phyloP scores from a whole-genome alignment of 2,113 vertebrate genomes.

The Baryphthengus martii region DNA sequence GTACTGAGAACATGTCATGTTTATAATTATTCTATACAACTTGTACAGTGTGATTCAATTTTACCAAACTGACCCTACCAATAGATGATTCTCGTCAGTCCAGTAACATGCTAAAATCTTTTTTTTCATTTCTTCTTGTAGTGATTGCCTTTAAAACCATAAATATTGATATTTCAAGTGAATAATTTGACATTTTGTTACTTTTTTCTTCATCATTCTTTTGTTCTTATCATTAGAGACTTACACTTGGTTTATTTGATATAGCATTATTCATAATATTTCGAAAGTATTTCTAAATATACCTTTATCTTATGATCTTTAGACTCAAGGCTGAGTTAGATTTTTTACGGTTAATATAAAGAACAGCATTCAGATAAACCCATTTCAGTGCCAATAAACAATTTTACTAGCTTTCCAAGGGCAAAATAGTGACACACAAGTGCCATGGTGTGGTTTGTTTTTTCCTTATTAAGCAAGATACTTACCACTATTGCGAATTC shows the following conservation, averaged over 20 bases:
- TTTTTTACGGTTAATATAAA: neutral
- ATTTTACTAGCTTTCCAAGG: neutral
- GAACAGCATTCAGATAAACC: neutral
- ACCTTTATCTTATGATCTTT: slow-evolving; percentile 19
- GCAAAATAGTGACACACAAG: neutral
- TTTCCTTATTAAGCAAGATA: neutral
- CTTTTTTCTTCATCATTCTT: neutral
- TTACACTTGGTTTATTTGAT: neutral
- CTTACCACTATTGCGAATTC: slow-evolving; percentile 94
- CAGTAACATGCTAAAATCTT: neutral
- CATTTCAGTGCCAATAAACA: neutral
- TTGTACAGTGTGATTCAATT: neutral
- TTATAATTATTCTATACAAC: neutral
- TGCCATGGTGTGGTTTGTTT: neutral
- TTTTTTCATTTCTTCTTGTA: neutral
- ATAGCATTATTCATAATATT: neutral
- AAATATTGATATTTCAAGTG: neutral
- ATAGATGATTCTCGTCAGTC: neutral
- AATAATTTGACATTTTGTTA: neutral
- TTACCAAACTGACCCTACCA: neutral
- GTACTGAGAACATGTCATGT: neutral
- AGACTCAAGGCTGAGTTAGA: neutral
- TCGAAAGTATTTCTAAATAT: neutral
- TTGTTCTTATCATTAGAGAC: neutral
- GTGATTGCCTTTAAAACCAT: neutral